phyloP scores from a whole-genome alignment of 2,113 vertebrate species.

The Pao palembangensis region DNA sequence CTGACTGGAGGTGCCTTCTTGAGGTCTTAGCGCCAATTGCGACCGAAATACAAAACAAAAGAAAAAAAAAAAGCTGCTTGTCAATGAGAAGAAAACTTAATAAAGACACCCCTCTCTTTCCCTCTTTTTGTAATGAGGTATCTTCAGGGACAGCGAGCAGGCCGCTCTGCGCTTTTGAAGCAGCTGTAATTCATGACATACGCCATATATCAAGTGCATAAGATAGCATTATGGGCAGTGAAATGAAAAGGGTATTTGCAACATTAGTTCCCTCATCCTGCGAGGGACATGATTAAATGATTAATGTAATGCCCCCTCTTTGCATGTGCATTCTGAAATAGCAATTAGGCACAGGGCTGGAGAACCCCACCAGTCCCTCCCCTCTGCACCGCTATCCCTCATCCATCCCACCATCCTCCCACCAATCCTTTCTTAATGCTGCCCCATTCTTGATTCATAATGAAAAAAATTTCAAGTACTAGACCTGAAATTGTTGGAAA shows the following conservation, averaged over 20 bases:
- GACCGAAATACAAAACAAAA: slow-evolving; percentile 13
- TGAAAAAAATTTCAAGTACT: slow-evolving; percentile 87
- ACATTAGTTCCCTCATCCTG: slow-evolving; percentile 99
- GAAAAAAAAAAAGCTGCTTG: slow-evolving; percentile 72
- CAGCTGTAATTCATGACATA: slow-evolving; percentile 99
- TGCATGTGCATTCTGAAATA: slow-evolving; percentile 98
- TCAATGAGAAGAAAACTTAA: slow-evolving; percentile 84
- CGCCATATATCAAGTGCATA: slow-evolving; percentile 98
- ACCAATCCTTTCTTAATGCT: slow-evolving; percentile 26
- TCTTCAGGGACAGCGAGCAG: slow-evolving; percentile 87
- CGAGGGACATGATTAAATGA: slow-evolving; percentile 99
- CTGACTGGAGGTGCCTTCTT: slow-evolving; percentile 13
- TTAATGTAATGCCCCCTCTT: slow-evolving; percentile 98
- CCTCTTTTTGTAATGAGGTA: slow-evolving; percentile 80
- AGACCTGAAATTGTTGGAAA: slow-evolving; percentile 86
- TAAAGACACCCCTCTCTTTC: slow-evolving; percentile 75
- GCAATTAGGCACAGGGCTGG: slow-evolving; percentile 96
- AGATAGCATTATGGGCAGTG: slow-evolving; percentile 98
- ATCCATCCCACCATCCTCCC: slow-evolving; percentile 17
- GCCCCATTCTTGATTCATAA: slow-evolving; percentile 89
- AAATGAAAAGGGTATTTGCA: slow-evolving; percentile 99
- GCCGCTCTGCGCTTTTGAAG: slow-evolving; percentile 89
- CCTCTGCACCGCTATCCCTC: slow-evolving; percentile 71
- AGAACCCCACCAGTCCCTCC: slow-evolving; percentile 87
- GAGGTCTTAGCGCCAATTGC: slow-evolving; percentile 5